phyloP scores from a whole-genome alignment of 2,113 vertebrate genomes.

The Nettapus auritus region DNA sequence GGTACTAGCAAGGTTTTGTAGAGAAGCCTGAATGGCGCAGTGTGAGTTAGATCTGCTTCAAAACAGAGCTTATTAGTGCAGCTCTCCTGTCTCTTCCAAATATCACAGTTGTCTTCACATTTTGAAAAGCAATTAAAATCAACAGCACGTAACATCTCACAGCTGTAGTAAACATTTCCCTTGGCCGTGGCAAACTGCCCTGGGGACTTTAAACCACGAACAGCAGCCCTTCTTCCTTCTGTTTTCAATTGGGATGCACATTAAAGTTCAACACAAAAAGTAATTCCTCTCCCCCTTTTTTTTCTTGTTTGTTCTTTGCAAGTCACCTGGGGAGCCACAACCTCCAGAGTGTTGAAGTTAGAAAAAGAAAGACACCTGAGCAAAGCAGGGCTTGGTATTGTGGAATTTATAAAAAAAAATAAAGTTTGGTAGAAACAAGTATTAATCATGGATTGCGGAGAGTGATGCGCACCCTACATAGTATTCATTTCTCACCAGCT shows the following conservation, averaged over 20 bases:
- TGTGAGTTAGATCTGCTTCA: background rate
- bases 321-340: background rate
- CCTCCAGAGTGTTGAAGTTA: background rate
- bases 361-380: background rate
- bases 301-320: background rate
- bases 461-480: constrained; percentile 10
- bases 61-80: background rate
- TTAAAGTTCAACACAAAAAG: background rate
- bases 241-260: background rate
- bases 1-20: background rate
- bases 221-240: constrained; percentile 64
- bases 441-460: constrained; percentile 1
- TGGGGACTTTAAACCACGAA: constrained; percentile 22
- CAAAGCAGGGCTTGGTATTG: background rate
- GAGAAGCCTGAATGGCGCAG: background rate
- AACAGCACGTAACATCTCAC: background rate
- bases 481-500: background rate
- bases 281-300: background rate
- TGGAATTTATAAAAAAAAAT: background rate
- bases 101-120: constrained; percentile 43
- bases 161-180: constrained; percentile 36
- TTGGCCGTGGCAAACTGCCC: background rate
- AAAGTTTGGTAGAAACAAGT: background rate
- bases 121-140: constrained; percentile 58
- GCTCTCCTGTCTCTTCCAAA: background rate